Conservation (phyloP, 2,888 invertebrate species). For the Lepeophtheirus nordmannii region DNA sequence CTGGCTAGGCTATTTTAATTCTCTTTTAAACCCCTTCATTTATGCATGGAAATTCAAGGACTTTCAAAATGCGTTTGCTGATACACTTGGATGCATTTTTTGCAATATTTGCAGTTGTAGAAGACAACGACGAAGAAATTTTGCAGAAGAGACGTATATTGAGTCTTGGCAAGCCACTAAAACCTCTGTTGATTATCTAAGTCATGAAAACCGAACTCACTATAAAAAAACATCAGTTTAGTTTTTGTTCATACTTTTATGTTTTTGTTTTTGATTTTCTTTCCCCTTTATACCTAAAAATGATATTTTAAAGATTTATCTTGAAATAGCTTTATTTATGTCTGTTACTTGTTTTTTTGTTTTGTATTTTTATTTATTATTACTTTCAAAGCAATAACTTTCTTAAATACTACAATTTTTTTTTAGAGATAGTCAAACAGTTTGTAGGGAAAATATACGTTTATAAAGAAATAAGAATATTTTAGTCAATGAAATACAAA, state of each 20-base stretch:
- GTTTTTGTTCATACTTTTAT: neutral
- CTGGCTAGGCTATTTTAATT: slow-evolving; percentile 72
- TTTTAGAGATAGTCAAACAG: neutral
- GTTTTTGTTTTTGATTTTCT: neutral
- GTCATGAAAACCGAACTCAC: neutral
- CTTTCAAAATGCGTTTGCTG: slow-evolving; percentile 90
- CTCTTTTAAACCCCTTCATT: slow-evolving; percentile 87
- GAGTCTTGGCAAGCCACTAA: neutral
- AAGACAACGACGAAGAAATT: neutral
- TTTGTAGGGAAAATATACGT: slow-evolving; percentile 4
- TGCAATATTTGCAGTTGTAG: slow-evolving; percentile 53
- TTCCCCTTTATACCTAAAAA: too few species aligned
- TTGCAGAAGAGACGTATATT: neutral
- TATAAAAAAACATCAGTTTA: slow-evolving; percentile 1
- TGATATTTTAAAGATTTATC: too few species aligned
- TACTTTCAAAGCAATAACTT: too few species aligned
- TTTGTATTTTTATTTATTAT: too few species aligned
- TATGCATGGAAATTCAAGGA: slow-evolving; percentile 92
- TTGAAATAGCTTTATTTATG: too few species aligned
- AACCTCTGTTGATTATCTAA: slow-evolving; percentile 1
- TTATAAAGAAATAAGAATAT: neutral
- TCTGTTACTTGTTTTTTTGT: too few species aligned
- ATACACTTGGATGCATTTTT: slow-evolving; percentile 71
- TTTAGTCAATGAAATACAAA: neutral
- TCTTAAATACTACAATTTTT: neutral